Evolutionary conservation across 2,797 vertebrate genomes (phyloP).

Genomic region (Gallinago solitaria): DNA sequence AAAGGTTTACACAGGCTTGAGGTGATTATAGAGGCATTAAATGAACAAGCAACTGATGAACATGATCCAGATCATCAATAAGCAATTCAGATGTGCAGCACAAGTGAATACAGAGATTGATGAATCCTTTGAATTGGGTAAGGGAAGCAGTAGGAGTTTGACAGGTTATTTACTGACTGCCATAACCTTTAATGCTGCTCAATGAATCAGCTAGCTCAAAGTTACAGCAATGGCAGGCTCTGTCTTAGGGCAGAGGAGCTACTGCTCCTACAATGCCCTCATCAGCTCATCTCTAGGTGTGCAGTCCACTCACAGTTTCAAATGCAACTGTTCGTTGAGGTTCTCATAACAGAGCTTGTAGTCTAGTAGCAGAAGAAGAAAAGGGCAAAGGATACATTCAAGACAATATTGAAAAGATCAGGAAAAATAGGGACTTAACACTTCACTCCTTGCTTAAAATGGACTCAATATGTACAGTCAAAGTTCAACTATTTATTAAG

Average conservation of each 20-base stretch:
- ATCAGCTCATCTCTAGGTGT: background rate
- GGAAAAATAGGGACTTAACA: background rate
- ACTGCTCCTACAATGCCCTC: constrained; percentile 3
- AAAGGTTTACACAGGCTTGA: constrained; percentile 58
- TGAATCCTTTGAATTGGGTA: constrained; percentile 67
- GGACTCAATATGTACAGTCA: background rate
- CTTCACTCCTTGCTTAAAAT: background rate
- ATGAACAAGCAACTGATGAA: constrained; percentile 64
- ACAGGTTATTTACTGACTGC: constrained; percentile 73
- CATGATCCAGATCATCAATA: constrained; percentile 65
- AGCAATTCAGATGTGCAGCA: constrained; percentile 68
- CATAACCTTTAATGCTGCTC: constrained; percentile 63
- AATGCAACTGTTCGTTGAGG: background rate
- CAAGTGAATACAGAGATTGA: constrained; percentile 66
- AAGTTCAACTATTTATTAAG: background rate
- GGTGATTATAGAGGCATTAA: constrained; percentile 65
- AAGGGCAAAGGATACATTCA: background rate
- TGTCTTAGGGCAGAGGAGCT: background rate
- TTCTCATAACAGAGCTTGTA: background rate
- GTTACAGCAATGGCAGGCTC: constrained; percentile 1
- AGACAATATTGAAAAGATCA: background rate
- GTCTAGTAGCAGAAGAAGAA: background rate
- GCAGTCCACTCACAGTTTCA: background rate
- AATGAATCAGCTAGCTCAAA: constrained; percentile 63
- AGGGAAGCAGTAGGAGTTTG: constrained; percentile 63